Evolutionary conservation across 1,140 invertebrate genomes (phyloP).

Genomic region (Globodera rostochiensis): DNA sequence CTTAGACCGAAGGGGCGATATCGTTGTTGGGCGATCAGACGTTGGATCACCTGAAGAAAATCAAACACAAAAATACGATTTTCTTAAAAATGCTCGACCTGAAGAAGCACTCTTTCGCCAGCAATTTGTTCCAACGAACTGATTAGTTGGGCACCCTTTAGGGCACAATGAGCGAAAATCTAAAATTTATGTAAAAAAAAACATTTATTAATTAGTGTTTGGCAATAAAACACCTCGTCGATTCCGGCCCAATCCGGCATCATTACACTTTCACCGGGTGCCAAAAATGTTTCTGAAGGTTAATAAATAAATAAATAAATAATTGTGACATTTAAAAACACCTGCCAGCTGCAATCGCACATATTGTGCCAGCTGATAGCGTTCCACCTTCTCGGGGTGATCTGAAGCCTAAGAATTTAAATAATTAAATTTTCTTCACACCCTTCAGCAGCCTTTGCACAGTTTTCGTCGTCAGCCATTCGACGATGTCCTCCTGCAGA

Average conservation of each 20-base stretch:
- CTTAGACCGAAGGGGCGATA: conserved; percentile 39
- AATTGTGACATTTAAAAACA: not conserved
- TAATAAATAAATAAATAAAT: conserved; percentile 13
- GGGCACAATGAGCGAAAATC: conserved; percentile 43
- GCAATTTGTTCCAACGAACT: conserved; percentile 43
- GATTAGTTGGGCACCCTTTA: conserved; percentile 47
- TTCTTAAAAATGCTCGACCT: not conserved
- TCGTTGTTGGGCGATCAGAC: conserved; percentile 24
- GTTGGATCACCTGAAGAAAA: conserved; percentile 32
- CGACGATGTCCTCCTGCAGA: conserved; percentile 50
- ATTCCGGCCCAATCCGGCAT: conserved; percentile 28
- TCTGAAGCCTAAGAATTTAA: not conserved
- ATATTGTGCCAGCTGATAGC: conserved; percentile 39
- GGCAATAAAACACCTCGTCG: conserved; percentile 5
- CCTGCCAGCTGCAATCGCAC: conserved; percentile 46
- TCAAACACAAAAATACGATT: not conserved
- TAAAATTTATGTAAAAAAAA: conserved; percentile 11
- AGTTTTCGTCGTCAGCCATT: conserved; percentile 44
- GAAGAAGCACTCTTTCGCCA: conserved; percentile 40
- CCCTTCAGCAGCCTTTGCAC: conserved; percentile 41
- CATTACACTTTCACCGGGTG: conserved; percentile 37
- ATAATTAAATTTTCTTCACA: not conserved
- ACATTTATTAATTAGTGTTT: not conserved
- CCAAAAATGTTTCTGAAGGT: conserved; percentile 33
- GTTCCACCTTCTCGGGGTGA: conserved; percentile 8